Base-by-base conservation (phyloP, 1,140 invertebrate genomes). In the Lycorma delicatula region DNA sequence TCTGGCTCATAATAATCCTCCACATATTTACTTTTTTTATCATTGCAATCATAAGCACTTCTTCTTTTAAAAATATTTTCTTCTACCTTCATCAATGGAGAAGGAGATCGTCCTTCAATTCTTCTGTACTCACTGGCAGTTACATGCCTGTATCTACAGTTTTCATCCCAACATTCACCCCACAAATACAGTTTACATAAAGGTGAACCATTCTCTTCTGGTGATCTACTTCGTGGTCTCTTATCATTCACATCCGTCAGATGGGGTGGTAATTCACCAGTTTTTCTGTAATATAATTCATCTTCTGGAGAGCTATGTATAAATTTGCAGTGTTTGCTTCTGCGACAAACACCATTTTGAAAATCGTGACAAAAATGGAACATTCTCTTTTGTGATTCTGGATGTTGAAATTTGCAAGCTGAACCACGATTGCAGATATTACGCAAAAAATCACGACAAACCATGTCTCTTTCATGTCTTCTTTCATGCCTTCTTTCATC, bases 301-400 rank as follows among this genome's bases (percentile, higher is more conserved):
- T 91, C 87, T 62, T 84, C 84, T 28, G 82, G 72, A 0, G 84
- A 81, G 65, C 86, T 87, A 68, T 92, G 88, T 26, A 91, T 75
- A 69, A 91, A 92, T 64, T 84, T 81, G 64, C 82, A 84, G 2
- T 61, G 58, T 27, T 55, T 28, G 3, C 51, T 54, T 18, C 62
- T 51, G 16, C 36, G 36, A 38, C 66, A 67, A 53, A 79, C 77
- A 12, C 79, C 82, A 69, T 91, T 91, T 70, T 91, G 88, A 72
- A 79, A 91, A 68, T 92, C 89, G 68, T 91, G 87, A 67, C 89
- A 92, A 68, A 92, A 91, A n/a, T 80, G 74, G 50, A 61, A 58
- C 47, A 58, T 34, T 41, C 56, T 62, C 22, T 46, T 41, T 27
- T 58, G 54, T 53, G 49, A 51, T 16, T 50, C 70, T 3, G 79